These are phyloP conservation scores for Hedychridium roseum DNA, from an alignment of 2,888 invertebrate genomes.

Conservation along the genomic window DNA sequence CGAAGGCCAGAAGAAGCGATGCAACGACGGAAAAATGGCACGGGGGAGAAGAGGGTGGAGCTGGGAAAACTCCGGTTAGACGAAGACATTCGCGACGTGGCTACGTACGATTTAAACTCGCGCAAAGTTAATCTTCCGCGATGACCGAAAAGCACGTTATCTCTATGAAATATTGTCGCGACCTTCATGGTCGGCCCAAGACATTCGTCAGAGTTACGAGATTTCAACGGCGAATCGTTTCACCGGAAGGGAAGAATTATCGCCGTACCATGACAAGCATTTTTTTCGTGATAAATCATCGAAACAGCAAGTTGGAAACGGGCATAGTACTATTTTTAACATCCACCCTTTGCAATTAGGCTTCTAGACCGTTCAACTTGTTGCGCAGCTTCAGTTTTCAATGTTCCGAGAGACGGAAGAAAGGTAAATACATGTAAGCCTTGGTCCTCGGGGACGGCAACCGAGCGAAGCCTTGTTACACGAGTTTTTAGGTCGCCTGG, in stretches of 20 bases:
- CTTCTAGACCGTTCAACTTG: constrained; percentile 28
- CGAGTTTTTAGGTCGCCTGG: constrained; percentile 33
- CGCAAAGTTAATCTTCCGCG: constrained; percentile 36
- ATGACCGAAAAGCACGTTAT: constrained; percentile 24
- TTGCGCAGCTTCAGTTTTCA: constrained; percentile 20
- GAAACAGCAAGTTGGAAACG: background rate
- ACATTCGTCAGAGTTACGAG: too few relatives aligned
- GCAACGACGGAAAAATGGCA: background rate
- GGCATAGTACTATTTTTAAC: background rate
- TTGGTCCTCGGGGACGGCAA: constrained; percentile 5
- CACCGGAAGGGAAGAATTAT: background rate
- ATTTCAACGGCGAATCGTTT: too few relatives aligned
- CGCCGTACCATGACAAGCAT: background rate
- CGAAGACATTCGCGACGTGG: constrained; percentile 1
- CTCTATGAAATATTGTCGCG: constrained; percentile 29
- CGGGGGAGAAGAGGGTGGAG: too few relatives aligned
- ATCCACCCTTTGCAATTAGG: background rate
- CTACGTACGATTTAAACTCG: constrained; percentile 27
- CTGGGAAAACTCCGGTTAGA: too few relatives aligned
- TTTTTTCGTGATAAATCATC: background rate
- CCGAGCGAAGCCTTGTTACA: constrained; percentile 26
- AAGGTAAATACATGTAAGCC: constrained; percentile 9
- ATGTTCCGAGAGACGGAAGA: constrained; percentile 6
- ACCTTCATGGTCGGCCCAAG: background rate
- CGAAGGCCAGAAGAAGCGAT: background rate